Evolutionary conservation across 1,140 invertebrate genomes (phyloP).

Genomic region (Leptinotarsa defecta): DNA sequence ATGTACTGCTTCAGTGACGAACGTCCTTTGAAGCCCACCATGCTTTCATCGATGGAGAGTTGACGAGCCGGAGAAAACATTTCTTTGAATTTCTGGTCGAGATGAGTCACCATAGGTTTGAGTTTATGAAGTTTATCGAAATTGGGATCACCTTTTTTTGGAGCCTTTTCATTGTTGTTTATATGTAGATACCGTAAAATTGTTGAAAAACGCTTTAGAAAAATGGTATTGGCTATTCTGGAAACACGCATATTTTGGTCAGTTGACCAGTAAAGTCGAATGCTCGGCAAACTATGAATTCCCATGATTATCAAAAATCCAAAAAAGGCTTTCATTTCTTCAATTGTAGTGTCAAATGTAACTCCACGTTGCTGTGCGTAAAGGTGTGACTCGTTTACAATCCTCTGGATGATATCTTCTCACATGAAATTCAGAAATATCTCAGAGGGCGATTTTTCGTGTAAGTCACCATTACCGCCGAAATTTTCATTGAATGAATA

Average conservation of each 20-base stretch:
- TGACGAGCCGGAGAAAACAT: too few relatives aligned
- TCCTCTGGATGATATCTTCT: too few relatives aligned
- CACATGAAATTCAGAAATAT: not conserved
- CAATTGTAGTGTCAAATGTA: not conserved
- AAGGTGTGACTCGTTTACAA: too few relatives aligned
- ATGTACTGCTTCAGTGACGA: too few relatives aligned
- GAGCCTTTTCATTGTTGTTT: not conserved
- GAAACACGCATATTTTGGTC: not conserved
- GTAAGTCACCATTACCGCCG: not conserved
- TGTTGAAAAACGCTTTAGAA: not conserved
- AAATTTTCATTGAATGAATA: slow-evolving; percentile 3
- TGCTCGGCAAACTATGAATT: not conserved
- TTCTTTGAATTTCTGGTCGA: too few relatives aligned
- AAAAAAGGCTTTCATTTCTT: not conserved
- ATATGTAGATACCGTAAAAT: slow-evolving; percentile 1
- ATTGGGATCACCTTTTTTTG: not conserved
- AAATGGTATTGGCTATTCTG: not conserved
- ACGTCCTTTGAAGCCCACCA: too few relatives aligned
- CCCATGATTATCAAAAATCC: slow-evolving; percentile 1
- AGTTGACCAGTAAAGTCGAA: not conserved
- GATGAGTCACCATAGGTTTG: too few relatives aligned
- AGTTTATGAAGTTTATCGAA: too few relatives aligned
- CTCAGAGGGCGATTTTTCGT: not conserved
- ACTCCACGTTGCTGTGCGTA: too few relatives aligned
- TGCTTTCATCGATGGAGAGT: too few relatives aligned